Evolutionary conservation across 2,113 vertebrate species (phyloP).

Genomic region (Aegotheles bennettii): DNA sequence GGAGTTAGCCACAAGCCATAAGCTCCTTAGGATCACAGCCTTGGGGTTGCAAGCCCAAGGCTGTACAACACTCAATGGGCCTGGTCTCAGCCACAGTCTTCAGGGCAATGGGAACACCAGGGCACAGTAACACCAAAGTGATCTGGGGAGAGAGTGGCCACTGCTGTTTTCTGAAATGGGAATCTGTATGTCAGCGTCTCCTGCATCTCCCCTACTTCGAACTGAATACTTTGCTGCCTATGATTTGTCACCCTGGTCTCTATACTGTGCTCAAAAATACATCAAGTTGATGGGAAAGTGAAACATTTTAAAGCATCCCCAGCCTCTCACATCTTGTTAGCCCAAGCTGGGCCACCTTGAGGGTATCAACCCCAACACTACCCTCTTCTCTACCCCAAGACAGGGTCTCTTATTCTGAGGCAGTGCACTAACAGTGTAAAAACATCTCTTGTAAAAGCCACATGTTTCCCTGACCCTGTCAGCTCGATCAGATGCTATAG

Average conservation of each 20-base stretch:
- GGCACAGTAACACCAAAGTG: neutral
- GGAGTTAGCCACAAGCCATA: neutral
- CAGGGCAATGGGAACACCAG: neutral
- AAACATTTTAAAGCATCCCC: neutral
- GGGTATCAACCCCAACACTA: neutral
- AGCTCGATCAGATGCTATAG: neutral
- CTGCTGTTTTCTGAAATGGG: neutral
- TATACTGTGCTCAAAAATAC: neutral
- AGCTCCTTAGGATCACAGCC: neutral
- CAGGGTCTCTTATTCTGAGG: neutral
- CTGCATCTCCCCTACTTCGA: neutral
- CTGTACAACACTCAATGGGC: accelerated
- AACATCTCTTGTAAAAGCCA: neutral
- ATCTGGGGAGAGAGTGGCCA: neutral
- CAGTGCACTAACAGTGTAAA: neutral
- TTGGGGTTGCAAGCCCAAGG: neutral
- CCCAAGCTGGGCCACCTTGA: neutral
- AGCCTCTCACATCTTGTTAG: neutral
- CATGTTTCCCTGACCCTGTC: neutral
- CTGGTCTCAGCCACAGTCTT: neutral
- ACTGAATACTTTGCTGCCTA: neutral
- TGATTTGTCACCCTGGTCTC: neutral
- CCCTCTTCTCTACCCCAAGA: neutral
- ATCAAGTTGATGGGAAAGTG: neutral
- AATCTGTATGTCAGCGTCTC: neutral